Percentiles rank a stretch among this genome's conserved stretches.
Conservation (phyloP, 1,140 invertebrate species). For the Cherax quadricarinatus region DNA sequence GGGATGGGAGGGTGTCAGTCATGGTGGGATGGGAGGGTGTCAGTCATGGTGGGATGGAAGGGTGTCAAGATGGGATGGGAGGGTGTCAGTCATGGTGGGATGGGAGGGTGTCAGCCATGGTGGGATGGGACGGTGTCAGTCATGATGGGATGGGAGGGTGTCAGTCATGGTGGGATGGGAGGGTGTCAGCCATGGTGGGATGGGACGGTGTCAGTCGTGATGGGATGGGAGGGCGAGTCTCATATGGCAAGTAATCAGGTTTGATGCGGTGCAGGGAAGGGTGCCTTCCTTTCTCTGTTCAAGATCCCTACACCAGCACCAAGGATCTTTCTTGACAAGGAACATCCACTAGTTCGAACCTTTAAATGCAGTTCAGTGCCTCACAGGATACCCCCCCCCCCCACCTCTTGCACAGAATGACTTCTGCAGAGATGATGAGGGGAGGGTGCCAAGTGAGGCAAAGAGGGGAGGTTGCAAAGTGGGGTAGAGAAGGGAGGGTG, state of each 20-base stretch:
- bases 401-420: too few species aligned
- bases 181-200: too few species aligned
- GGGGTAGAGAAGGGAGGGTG: too few species aligned
- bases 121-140: neutral
- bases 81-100: neutral
- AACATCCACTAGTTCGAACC: neutral
- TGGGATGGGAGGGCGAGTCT: neutral
- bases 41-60: neutral
- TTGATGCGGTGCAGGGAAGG: neutral
- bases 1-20: neutral
- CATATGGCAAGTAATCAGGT: neutral
- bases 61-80: neutral
- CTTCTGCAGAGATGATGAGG: too few species aligned
- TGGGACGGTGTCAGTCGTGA: neutral
- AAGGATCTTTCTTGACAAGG: neutral
- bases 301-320: neutral
- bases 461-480: too few species aligned
- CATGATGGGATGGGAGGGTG: neutral
- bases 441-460: too few species aligned
- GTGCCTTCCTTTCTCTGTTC: neutral
- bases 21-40: neutral
- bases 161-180: neutral
- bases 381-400: too few species aligned
- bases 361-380: too few species aligned
- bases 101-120: neutral